Conservation (phyloP, 2,888 invertebrate species). For the Brachyptera risi region DNA sequence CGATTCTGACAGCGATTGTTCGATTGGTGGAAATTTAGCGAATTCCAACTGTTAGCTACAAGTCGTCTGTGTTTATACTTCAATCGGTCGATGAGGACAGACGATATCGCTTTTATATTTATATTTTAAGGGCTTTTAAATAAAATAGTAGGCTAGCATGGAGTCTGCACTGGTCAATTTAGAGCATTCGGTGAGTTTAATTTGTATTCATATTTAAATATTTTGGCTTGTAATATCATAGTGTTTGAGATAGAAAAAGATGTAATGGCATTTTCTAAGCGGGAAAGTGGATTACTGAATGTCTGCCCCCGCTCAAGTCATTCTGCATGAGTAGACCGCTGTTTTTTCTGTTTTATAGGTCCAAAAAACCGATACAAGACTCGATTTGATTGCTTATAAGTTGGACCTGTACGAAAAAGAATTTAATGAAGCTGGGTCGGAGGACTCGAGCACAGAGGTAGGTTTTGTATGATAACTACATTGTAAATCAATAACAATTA, state of each 20-base stretch:
- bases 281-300: conserved; percentile 8
- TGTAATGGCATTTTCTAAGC: neutral
- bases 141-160: too few relatives aligned
- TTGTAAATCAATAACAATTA: too few relatives aligned
- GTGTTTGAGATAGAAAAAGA: neutral
- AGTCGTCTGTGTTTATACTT: too few relatives aligned
- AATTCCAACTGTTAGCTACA: too few relatives aligned
- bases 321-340: conserved; percentile 3
- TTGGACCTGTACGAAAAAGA: conserved; percentile 67
- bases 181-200: conserved; percentile 24
- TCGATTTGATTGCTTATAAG: conserved; percentile 69
- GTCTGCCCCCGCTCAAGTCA: conserved; percentile 1
- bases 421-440: conserved; percentile 51
- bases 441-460: conserved; percentile 48
- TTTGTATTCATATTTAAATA: neutral
- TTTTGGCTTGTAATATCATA: too few relatives aligned
- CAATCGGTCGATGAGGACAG: too few relatives aligned
- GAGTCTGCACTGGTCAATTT: conserved; percentile 21
- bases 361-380: conserved; percentile 65
- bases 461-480: too few relatives aligned
- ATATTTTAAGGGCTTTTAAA: too few relatives aligned
- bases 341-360: conserved; percentile 51
- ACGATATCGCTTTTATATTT: too few relatives aligned
- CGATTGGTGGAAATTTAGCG: too few relatives aligned
- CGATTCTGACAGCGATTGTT: too few relatives aligned